Percentiles rank a stretch among this genome's conserved stretches.
These are phyloP conservation scores for Drosophila tristis DNA, from an alignment of 1,140 invertebrate species.

Conservation along the genomic window DNA sequence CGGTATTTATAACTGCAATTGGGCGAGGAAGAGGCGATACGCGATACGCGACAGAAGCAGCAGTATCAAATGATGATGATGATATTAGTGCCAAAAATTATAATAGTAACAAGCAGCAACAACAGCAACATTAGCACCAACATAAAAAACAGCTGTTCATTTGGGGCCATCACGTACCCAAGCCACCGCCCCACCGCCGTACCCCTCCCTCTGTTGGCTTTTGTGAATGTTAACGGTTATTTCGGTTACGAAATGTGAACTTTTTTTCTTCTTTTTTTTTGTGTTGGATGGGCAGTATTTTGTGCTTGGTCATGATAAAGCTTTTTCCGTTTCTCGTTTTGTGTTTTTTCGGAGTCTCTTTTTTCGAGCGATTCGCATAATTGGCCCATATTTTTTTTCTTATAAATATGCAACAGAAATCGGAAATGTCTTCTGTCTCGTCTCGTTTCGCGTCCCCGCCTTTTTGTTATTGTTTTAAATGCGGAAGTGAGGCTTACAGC, in stretches of 20 bases:
- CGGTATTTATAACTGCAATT: slow-evolving; percentile 79
- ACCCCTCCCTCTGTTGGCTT: slow-evolving; percentile 14
- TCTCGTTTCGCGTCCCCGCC: slow-evolving; percentile 25
- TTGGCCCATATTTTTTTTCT: slow-evolving; percentile 80
- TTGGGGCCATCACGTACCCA: slow-evolving; percentile 30
- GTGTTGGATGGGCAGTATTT: slow-evolving; percentile 48
- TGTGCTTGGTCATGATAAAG: slow-evolving; percentile 61
- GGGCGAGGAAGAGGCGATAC: slow-evolving; percentile 40
- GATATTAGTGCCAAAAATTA: slow-evolving; percentile 77
- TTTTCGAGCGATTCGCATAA: slow-evolving; percentile 73
- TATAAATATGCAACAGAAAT: slow-evolving; percentile 71
- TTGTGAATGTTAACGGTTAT: slow-evolving; percentile 70
- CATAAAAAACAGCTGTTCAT: slow-evolving; percentile 60
- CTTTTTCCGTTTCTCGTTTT: slow-evolving; percentile 47
- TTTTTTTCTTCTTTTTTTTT: slow-evolving; percentile 37
- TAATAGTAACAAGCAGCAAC: slow-evolving; percentile 48
- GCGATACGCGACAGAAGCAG: slow-evolving; percentile 10
- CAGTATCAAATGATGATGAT: slow-evolving; percentile 12
- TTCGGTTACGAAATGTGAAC: slow-evolving; percentile 75
- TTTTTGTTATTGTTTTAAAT: slow-evolving; percentile 49
- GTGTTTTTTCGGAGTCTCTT: slow-evolving; percentile 28
- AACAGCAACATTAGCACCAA: slow-evolving; percentile 9
- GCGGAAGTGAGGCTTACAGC: slow-evolving; percentile 66
- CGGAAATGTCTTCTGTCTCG: slow-evolving; percentile 62
- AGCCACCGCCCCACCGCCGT: background rate